Conservation (phyloP, 2,797 vertebrate genomes). For the Coregonus sp. region DNA sequence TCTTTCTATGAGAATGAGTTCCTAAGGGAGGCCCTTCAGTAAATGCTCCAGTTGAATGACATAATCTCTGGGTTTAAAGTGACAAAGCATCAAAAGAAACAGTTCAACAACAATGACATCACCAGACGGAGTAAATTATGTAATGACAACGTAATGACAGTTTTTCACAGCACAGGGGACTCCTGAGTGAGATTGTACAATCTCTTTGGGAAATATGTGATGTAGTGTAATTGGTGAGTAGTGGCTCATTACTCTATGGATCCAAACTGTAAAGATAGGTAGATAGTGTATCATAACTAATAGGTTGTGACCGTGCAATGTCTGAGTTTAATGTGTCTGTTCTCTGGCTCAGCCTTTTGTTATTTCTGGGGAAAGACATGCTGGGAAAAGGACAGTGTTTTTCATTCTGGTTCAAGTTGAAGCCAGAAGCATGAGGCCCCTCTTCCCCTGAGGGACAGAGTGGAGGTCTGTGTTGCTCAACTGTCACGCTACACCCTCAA, state of each 20-base stretch:
- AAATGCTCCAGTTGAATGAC: background rate
- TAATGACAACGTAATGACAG: slow-evolving; percentile 3
- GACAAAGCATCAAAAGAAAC: slow-evolving; percentile 1
- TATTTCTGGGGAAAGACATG: slow-evolving; percentile 22
- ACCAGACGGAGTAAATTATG: background rate
- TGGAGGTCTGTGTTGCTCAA: slow-evolving; percentile 16
- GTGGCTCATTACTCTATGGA: slow-evolving; percentile 14
- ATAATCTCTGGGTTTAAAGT: background rate
- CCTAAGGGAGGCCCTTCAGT: background rate
- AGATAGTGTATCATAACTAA: slow-evolving; percentile 45
- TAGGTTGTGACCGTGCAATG: slow-evolving; percentile 53
- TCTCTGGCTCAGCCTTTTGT: slow-evolving; percentile 41
- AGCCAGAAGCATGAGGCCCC: slow-evolving; percentile 12
- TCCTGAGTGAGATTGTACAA: background rate
- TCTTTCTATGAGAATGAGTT: background rate
- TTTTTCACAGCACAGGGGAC: slow-evolving; percentile 2
- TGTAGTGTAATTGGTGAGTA: slow-evolving; percentile 5
- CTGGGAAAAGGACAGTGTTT: slow-evolving; percentile 10
- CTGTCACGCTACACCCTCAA: slow-evolving; percentile 4
- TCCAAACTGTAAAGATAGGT: slow-evolving; percentile 39
- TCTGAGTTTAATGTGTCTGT: slow-evolving; percentile 43
- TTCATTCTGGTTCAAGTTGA: slow-evolving; percentile 13
- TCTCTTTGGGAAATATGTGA: slow-evolving; percentile 17
- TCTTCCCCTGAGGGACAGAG: slow-evolving; percentile 16
- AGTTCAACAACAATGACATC: background rate